Base-by-base conservation (phyloP, 2,113 vertebrate species). In the Cyprinus carpio region DNA sequence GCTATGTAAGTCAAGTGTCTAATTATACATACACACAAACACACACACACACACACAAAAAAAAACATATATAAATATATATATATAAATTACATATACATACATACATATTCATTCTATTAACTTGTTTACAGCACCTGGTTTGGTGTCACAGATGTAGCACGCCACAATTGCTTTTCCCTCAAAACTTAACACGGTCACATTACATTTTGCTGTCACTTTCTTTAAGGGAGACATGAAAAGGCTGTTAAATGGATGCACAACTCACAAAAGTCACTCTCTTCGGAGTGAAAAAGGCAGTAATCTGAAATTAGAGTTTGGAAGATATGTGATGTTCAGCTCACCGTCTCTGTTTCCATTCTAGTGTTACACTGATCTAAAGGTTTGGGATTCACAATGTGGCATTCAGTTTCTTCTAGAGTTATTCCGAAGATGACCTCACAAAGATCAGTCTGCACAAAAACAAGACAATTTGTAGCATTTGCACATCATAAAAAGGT, bases 161-260 rank as follows among this genome's bases (percentile, higher is more conserved):
- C 25, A 40, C 2, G 27, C 79, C 46, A 92, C 46, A 9, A 27
- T 34, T 10, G 84, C 65, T 0, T 80, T 69, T 3, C 29, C 46
- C 0, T 37, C 31, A 46, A 11, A 20, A 4, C 91, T 75, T 4
- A 43, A 75, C 9, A 93, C 37, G 11, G 31, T 56, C 25, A 92
- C 88, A 0, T 85, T 89, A 85, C 93, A 93, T 75, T 85, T 83
- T 11, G 91, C 89, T 27, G 15, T 77, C 81, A 93, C 91, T 4
- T 58, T 74, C 90, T 93, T 60, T 5, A 54, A 65, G 84, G 27
- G 18, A 78, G 65, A 85, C 27, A 15, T 87, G 8, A 85, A 16
- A 81, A 62, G 43, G 31, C 37, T 82, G 18, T 81, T 81, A 49
- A 25, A 58, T 25, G 12, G 3, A 56, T 71, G 40, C 2, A 46